phyloP scores from a whole-genome alignment of 2,113 vertebrate genomes.

The Plectropomus leopardus region DNA sequence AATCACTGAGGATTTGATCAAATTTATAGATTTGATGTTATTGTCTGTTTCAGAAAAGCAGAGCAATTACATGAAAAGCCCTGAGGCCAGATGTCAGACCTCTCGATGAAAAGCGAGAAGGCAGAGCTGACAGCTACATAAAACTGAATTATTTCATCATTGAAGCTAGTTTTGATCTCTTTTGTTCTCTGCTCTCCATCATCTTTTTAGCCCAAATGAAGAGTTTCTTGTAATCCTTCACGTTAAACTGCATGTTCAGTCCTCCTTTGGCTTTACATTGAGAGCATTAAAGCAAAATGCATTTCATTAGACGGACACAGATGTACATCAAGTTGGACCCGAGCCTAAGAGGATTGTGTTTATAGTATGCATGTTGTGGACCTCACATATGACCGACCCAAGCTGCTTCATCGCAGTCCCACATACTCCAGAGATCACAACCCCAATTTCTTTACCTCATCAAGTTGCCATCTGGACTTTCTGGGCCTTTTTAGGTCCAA shows the following conservation, averaged over 20 bases:
- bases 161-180: slow-evolving; percentile 18
- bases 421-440: slow-evolving; percentile 25
- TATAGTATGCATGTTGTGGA: slow-evolving; percentile 32
- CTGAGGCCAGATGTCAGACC: slow-evolving; percentile 46
- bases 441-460: slow-evolving; percentile 40
- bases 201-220: slow-evolving; percentile 8
- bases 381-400: slow-evolving; percentile 26
- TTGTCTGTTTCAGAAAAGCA: slow-evolving; percentile 51
- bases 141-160: slow-evolving; percentile 32
- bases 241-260: background rate
- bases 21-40: slow-evolving; percentile 53
- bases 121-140: slow-evolving; percentile 30
- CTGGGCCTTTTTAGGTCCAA: slow-evolving; percentile 30
- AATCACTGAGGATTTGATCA: slow-evolving; percentile 64
- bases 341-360: slow-evolving; percentile 72
- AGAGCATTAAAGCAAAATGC: slow-evolving; percentile 54
- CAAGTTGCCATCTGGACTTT: slow-evolving; percentile 62
- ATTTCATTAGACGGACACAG: slow-evolving; percentile 66
- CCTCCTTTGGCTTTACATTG: slow-evolving; percentile 31
- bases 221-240: slow-evolving; percentile 54
- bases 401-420: slow-evolving; percentile 37
- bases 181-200: slow-evolving; percentile 32
- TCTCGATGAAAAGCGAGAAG: slow-evolving; percentile 49
- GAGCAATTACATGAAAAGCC: slow-evolving; percentile 52
- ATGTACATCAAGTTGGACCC: slow-evolving; percentile 65